Percentiles rank a stretch among this genome's conserved stretches.
phyloP scores from a whole-genome alignment of 2,113 vertebrate species.

The Oenanthe oenanthe region DNA sequence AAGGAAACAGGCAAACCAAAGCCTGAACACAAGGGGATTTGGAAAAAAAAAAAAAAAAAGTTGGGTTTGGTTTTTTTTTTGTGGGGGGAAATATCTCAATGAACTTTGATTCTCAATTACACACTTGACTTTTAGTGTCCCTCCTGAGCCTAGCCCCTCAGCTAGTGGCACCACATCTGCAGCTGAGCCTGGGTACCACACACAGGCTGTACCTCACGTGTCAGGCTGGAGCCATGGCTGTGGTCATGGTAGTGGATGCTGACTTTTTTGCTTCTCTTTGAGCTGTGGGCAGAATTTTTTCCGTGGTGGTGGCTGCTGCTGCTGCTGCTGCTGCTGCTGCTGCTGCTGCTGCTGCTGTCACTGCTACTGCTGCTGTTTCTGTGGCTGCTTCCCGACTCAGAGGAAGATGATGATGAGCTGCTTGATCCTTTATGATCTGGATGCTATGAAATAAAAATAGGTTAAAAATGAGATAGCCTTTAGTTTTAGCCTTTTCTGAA shows the following conservation, averaged over 20 bases:
- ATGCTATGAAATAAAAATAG: slow-evolving; percentile 8
- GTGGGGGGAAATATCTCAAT: rapidly evolving
- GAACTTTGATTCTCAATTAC: not conserved
- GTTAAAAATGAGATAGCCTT: not conserved
- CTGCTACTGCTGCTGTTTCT: not conserved
- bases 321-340: not conserved
- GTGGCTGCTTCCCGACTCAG: not conserved
- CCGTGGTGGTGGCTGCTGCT: not conserved
- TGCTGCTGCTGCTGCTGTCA: not conserved
- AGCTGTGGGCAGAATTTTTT: not conserved
- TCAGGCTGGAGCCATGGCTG: not conserved
- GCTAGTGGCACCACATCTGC: not conserved
- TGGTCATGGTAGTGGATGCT: not conserved
- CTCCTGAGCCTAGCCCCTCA: not conserved
- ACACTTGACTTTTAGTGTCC: not conserved
- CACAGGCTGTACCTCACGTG: not conserved
- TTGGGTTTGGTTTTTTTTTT: not conserved
- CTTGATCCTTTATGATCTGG: not conserved
- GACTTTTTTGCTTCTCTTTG: not conserved
- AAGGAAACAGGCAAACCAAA: not conserved
- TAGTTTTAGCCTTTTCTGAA: not conserved
- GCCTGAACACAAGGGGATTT: not conserved
- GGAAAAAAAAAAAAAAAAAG: not conserved
- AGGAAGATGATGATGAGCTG: slow-evolving; percentile 30
- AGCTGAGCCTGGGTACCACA: not conserved